These are phyloP conservation scores for Ostrea edulis DNA, from an alignment of 1,140 invertebrate genomes.

Conservation along the genomic window DNA sequence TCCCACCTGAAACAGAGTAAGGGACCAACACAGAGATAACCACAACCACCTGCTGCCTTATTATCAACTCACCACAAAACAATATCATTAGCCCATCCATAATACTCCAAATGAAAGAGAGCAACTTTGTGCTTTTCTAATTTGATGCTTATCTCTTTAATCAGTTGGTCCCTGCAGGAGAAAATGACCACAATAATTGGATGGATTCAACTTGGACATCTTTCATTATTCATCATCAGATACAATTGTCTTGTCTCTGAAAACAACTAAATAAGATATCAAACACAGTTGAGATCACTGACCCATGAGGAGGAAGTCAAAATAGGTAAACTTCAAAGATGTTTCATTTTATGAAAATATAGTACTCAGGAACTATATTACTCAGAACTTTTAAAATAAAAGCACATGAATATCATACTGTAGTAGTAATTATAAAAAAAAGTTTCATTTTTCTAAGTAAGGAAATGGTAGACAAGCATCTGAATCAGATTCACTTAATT, in stretches of 20 bases:
- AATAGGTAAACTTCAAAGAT: not conserved
- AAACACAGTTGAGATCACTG: not conserved
- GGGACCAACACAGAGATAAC: not conserved
- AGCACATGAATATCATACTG: not conserved
- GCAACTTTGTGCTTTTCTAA: not conserved
- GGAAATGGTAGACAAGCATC: not conserved
- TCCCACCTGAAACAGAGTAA: not conserved
- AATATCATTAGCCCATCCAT: conserved; percentile 3
- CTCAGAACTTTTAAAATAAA: not conserved
- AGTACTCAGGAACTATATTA: not conserved
- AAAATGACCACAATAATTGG: conserved; percentile 35
- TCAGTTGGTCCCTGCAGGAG: not conserved
- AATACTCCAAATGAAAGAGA: conserved; percentile 6
- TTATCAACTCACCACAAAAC: conserved; percentile 12
- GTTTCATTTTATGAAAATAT: not conserved
- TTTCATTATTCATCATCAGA: not conserved
- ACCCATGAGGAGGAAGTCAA: not conserved
- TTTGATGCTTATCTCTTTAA: conserved; percentile 27
- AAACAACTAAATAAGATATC: conserved; percentile 18
- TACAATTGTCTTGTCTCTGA: not conserved
- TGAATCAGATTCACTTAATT: not conserved
- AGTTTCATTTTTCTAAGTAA: not conserved
- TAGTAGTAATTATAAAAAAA: not conserved
- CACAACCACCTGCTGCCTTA: conserved; percentile 9
- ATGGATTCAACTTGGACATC: not conserved